phyloP scores from a whole-genome alignment of 2,797 vertebrate genomes.

The Gallirallus australis region DNA sequence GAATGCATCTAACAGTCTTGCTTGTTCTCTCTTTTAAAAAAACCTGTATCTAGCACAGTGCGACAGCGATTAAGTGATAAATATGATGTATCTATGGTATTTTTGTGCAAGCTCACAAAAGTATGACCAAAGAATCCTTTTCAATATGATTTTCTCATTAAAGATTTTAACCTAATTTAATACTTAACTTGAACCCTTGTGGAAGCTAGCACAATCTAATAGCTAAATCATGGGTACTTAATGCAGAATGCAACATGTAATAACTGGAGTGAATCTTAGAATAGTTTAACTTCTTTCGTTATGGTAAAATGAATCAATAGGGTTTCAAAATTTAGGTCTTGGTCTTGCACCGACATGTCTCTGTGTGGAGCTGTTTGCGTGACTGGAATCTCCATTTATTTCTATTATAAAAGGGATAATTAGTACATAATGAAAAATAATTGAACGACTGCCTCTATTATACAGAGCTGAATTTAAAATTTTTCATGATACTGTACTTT shows the following conservation, averaged over 20 bases:
- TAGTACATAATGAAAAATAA: constrained; percentile 3
- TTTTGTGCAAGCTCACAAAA: not conserved
- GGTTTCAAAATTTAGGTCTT: not conserved
- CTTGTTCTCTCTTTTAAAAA: not conserved
- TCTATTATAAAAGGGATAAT: constrained; percentile 12
- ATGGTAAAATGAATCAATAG: constrained; percentile 14
- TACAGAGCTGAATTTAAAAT: not conserved
- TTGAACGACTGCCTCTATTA: not conserved
- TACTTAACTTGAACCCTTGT: not conserved
- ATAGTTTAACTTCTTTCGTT: constrained; percentile 6
- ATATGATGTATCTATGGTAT: not conserved
- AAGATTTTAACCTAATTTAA: constrained; percentile 3
- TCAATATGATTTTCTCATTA: not conserved
- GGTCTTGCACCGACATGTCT: not conserved
- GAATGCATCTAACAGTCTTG: not conserved
- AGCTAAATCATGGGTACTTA: not conserved
- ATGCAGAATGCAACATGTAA: not conserved
- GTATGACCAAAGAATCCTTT: not conserved
- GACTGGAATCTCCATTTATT: not conserved
- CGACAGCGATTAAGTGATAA: not conserved
- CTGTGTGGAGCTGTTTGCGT: not conserved
- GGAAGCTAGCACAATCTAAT: not conserved
- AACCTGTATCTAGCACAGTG: not conserved
- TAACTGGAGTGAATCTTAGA: not conserved
- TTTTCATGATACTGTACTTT: not conserved